Base-by-base conservation (phyloP, 2,888 invertebrate species). In the Copidosoma aretas region DNA sequence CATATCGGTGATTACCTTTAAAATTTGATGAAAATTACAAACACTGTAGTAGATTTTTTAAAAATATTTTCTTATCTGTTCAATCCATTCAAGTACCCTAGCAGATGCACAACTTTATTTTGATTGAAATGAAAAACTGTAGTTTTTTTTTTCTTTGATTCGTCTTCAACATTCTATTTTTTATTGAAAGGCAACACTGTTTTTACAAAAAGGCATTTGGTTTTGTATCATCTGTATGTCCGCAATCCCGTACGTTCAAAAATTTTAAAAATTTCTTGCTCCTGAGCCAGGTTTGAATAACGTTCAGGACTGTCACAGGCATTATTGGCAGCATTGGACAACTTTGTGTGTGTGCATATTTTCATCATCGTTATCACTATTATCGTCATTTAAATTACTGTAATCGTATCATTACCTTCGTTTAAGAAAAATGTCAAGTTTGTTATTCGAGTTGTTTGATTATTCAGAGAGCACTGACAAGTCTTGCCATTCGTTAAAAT, bases 191-290 rank as follows among this genome's bases (percentile, higher is more conserved):
- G 83, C 83, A 83, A 83, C 83, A 77, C 77, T 80, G 81, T 81
- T 81, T 78, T 80, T 81, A 78, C 76, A 77, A 81, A 79, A 83
- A 83, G 83, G 83, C 83, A 83, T 80, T 83, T 79, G 75, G 79
- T 78, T 83, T 83, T 83, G 83, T 83, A 83, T 83, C 82, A 81
- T 82, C 79, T 80, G 82, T 82, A 79, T 81, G 78, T 81, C 77
- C 78, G 80, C 77, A 77, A 79, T 78, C 79, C 81, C 80, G 74
- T 73, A 75, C 74, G 75, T 77, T 52, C 51, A 32, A 67, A 25
- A 62, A 68, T 21, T 56, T n/a, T 17, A 14, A 12, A 22, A 15
- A 19, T 61, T 67, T 52, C 58, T 60, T 24, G 43, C 41, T 59
- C 21, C 46, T 64, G 1, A 32, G 22, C 24, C 60, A 58, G 32